Evolutionary conservation across 2,888 invertebrate species (phyloP), one percentile per base, ranked within the genome.

Genomic region (Electrophaes corylata): DNA sequence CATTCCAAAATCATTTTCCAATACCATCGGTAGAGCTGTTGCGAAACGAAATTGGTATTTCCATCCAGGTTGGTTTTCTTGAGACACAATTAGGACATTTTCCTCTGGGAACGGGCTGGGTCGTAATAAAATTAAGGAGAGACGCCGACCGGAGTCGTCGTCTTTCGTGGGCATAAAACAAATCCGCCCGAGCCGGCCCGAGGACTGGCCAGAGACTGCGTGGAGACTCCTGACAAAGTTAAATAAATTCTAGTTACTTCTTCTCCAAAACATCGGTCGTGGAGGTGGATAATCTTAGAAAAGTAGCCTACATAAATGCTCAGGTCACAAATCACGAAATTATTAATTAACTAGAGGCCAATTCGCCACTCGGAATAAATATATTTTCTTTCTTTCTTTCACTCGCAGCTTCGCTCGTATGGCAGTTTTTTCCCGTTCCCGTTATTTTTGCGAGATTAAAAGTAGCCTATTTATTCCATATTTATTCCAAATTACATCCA

Each of bases 41-140:
- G 66, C 72, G 69, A 73, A 79, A 78, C 75, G 71, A 83, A 84
- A 86, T 80, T 81, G 83, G 78, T 81, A 84, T 83, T 79, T 84
- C 78, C 76, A 76, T 79, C 73, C 79, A 81, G 80, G 81, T 81
- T 77, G 78, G 81, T 79, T 85, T 88, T 81, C 78, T 75, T 72
- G 81, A 83, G 87, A 88, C 86, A 88, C 91, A 91, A 91, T 91
- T 91, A 91, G 90, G 81, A 82, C 76, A 77, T 83, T 83, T 84
- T 81, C 87, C 85, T 79, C 67, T 66, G 84, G 81, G 82, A 76
- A 66, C 77, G 70, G 71, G 69, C 75, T 79, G 82, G 83, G 78
- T 80, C 78, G 88, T 91, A 91, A 91, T 91, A 91, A 91, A 91
- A 91, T 91, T 91, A 91, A 90, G 90, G 83, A 88, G 84, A 88